Evolutionary conservation across 2,888 invertebrate genomes (phyloP).

Genomic region (Trisateles emortualis): DNA sequence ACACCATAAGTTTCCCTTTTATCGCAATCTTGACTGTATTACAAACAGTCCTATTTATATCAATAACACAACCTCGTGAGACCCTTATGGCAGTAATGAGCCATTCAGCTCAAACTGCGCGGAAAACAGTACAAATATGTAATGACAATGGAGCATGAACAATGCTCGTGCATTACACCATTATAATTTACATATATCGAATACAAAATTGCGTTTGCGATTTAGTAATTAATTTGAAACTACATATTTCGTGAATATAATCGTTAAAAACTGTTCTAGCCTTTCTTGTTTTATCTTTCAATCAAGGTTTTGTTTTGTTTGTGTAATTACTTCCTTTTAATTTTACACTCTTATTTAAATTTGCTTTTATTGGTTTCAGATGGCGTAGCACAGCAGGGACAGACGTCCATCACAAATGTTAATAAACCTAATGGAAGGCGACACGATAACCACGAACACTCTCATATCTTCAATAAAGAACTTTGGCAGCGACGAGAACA

Average conservation of each 20-base stretch:
- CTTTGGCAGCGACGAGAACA: constrained; percentile 68
- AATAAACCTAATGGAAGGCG: constrained; percentile 79
- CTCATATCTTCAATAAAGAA: constrained; percentile 74
- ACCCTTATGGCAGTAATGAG: constrained; percentile 47
- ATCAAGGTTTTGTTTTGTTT: constrained; percentile 8
- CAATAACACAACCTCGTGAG: constrained; percentile 54
- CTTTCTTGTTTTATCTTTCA: constrained; percentile 12
- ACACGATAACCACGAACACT: constrained; percentile 70
- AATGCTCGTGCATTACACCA: constrained; percentile 51
- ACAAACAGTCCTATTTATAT: constrained; percentile 33
- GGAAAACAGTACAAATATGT: constrained; percentile 47
- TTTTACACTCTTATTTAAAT: constrained; percentile 10
- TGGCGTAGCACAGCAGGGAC: constrained; percentile 76
- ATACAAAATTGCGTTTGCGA: constrained; percentile 39
- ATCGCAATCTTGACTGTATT: constrained; percentile 11
- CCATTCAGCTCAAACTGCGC: constrained; percentile 29
- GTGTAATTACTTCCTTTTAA: constrained; percentile 27
- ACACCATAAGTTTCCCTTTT: neutral
- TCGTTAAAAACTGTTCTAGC: constrained; percentile 31
- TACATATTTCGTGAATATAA: constrained; percentile 47
- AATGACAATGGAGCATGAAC: constrained; percentile 45
- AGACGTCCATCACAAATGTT: constrained; percentile 74
- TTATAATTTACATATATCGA: constrained; percentile 45
- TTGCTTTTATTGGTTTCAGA: constrained; percentile 74
- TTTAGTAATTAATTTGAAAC: constrained; percentile 35